phyloP scores from a whole-genome alignment of 2,888 invertebrate genomes.

The Archips crataeganus region DNA sequence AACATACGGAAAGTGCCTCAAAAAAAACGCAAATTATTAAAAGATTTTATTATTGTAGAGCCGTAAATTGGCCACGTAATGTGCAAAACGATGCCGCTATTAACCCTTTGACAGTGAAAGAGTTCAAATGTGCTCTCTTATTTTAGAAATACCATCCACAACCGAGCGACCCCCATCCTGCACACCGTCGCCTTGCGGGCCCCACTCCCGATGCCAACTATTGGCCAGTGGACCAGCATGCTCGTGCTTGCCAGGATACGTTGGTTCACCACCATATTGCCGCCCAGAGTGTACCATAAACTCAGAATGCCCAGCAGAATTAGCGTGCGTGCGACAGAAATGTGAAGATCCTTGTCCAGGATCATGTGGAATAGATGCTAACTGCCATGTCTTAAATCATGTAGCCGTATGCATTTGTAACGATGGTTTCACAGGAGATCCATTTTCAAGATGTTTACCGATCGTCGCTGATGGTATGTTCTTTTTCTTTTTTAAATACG shows the following conservation, averaged over 20 bases:
- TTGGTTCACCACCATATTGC: slow-evolving; percentile 92
- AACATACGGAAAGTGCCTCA: too few species aligned
- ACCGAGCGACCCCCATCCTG: slow-evolving; percentile 91
- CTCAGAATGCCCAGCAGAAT: slow-evolving; percentile 91
- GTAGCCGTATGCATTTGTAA: slow-evolving; percentile 93
- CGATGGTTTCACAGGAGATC: slow-evolving; percentile 92
- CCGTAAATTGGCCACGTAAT: too few species aligned
- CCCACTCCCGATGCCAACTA: slow-evolving; percentile 92
- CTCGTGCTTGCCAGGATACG: slow-evolving; percentile 91
- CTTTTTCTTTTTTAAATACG: slow-evolving; percentile 7
- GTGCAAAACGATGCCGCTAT: too few species aligned
- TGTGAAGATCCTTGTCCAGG: slow-evolving; percentile 94
- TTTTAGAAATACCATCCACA: slow-evolving; percentile 68
- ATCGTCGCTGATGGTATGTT: slow-evolving; percentile 76
- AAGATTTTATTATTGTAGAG: too few species aligned
- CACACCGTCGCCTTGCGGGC: slow-evolving; percentile 93
- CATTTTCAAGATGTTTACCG: slow-evolving; percentile 90
- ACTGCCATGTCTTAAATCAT: slow-evolving; percentile 92
- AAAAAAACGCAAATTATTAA: too few species aligned
- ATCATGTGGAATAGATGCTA: slow-evolving; percentile 92
- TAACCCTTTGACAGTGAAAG: background rate
- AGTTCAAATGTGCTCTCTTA: slow-evolving; percentile 21
- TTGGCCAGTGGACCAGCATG: slow-evolving; percentile 91
- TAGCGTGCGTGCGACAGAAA: slow-evolving; percentile 92
- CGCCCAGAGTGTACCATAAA: slow-evolving; percentile 93